phyloP scores from a whole-genome alignment of 1,140 invertebrate species.

The Ephestia elutella region DNA sequence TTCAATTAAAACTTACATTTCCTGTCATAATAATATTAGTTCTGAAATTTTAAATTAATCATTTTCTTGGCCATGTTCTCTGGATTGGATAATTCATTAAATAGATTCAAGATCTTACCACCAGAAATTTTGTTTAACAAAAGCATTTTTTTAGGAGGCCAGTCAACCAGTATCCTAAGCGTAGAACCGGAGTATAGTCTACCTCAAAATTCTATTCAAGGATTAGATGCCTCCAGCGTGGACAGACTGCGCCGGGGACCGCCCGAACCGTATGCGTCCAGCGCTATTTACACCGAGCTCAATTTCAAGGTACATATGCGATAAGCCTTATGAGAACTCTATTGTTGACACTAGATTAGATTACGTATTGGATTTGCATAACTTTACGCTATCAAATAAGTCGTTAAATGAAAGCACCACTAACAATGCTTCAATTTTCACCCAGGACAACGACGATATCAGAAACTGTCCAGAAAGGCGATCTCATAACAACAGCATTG shows the following conservation, averaged over 20 bases:
- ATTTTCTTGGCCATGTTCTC: too few species aligned
- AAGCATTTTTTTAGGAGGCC: slow-evolving; percentile 38
- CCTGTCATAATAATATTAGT: too few species aligned
- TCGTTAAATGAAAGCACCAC: slow-evolving; percentile 9
- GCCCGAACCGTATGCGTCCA: slow-evolving; percentile 67
- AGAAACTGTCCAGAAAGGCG: slow-evolving; percentile 62
- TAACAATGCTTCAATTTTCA: slow-evolving; percentile 33
- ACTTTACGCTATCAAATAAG: slow-evolving; percentile 31
- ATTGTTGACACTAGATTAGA: slow-evolving; percentile 50
- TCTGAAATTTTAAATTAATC: too few species aligned
- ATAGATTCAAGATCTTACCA: too few species aligned
- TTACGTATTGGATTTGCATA: slow-evolving; percentile 41
- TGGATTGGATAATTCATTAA: too few species aligned
- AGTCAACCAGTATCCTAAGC: slow-evolving; percentile 61
- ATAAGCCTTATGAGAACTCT: slow-evolving; percentile 51
- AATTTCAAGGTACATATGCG: slow-evolving; percentile 57
- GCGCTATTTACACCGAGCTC: slow-evolving; percentile 70
- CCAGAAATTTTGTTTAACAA: too few species aligned
- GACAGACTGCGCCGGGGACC: slow-evolving; percentile 59
- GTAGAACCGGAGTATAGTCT: slow-evolving; percentile 65
- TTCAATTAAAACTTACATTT: too few species aligned
- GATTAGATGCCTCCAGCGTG: slow-evolving; percentile 59
- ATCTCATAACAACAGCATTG: slow-evolving; percentile 69
- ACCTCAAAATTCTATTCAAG: slow-evolving; percentile 66
- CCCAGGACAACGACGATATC: slow-evolving; percentile 61